phyloP scores from a whole-genome alignment of 1,140 invertebrate species.

The Adoxophyes honmai region DNA sequence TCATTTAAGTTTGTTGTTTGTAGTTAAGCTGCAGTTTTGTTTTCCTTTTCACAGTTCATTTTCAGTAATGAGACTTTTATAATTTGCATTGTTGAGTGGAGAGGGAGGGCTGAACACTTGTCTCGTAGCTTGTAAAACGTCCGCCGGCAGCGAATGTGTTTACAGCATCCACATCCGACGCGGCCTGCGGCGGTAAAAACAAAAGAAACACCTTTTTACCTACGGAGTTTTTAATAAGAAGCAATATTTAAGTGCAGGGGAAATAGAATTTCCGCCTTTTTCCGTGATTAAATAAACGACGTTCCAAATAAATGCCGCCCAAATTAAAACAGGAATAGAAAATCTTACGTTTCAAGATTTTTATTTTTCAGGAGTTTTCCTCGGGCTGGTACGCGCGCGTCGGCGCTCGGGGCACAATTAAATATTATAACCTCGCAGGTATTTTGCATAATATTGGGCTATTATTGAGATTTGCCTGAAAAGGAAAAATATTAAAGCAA shows the following conservation, averaged over 20 bases:
- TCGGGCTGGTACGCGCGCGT: neutral
- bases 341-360: constrained; percentile 24
- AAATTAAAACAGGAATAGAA: constrained; percentile 24
- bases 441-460: constrained; percentile 46
- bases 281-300: constrained; percentile 1
- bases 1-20: constrained; percentile 17
- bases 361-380: constrained; percentile 27
- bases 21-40: neutral
- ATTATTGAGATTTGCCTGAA: constrained; percentile 30
- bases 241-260: neutral
- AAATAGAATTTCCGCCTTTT: constrained; percentile 12
- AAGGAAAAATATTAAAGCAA: constrained; percentile 27
- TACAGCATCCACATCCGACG: neutral
- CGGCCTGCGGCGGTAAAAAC: neutral
- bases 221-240: neutral
- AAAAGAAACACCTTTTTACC: neutral
- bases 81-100: neutral
- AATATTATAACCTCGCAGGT: constrained; percentile 35
- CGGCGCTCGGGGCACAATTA: constrained; percentile 33
- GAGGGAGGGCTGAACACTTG: too few relatives aligned
- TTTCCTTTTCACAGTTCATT: neutral
- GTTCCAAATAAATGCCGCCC: constrained; percentile 10
- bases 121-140: too few relatives aligned
- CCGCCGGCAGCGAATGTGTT: too few relatives aligned
- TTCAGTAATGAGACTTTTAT: neutral